phyloP scores from a whole-genome alignment of 2,888 invertebrate genomes.

The Drosophila yooni region DNA sequence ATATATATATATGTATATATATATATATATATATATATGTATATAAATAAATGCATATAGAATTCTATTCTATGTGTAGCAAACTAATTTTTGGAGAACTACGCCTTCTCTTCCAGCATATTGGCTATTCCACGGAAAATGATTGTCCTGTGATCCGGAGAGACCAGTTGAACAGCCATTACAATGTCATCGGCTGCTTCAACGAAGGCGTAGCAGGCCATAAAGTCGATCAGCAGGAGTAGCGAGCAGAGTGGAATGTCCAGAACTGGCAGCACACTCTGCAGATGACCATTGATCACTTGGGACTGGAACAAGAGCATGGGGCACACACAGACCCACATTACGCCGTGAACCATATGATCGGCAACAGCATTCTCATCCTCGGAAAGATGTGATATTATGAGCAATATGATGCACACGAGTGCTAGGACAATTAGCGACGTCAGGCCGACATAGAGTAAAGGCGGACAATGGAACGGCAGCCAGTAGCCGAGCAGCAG shows the following conservation, averaged over 20 bases:
- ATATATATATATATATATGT: neutral
- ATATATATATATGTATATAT: neutral
- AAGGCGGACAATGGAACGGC: conserved; percentile 10
- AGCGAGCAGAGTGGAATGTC: conserved; percentile 58
- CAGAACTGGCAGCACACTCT: conserved; percentile 14
- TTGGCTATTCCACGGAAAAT: neutral
- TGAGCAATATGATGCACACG: conserved; percentile 3
- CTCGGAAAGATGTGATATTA: accelerated
- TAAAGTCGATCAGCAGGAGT: conserved; percentile 53
- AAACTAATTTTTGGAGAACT: neutral
- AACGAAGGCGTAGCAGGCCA: conserved; percentile 36
- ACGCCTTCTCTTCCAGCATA: neutral
- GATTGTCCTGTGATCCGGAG: neutral
- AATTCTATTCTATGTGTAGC: neutral
- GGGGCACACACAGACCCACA: conserved; percentile 40
- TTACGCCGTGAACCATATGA: neutral
- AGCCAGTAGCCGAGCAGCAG: conserved; percentile 41
- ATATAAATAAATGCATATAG: neutral
- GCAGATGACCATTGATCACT: conserved; percentile 48
- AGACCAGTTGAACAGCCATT: neutral
- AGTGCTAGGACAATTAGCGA: neutral
- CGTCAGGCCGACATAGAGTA: conserved; percentile 14
- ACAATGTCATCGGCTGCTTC: conserved; percentile 13
- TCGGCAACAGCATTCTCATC: neutral
- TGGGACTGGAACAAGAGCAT: conserved; percentile 56